Conservation (phyloP, 2,113 vertebrate species). For the Dromas ardeola region DNA sequence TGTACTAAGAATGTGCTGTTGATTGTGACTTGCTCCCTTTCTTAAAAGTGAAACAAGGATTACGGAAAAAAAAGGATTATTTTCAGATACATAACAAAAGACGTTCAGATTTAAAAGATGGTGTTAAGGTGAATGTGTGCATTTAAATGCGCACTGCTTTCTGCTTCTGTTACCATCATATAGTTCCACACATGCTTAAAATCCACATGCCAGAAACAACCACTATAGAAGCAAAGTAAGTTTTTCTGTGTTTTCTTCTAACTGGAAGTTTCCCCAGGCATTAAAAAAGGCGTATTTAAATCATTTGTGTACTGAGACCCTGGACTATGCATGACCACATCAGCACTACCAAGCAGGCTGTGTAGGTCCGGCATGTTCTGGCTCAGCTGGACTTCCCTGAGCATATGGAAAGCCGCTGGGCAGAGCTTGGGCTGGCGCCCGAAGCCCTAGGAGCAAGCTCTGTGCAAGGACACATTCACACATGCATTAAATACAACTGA, state of each 20-base stretch:
- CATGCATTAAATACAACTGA: background rate
- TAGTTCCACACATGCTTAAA: background rate
- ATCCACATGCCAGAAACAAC: background rate
- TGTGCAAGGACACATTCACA: background rate
- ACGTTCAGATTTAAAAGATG: background rate
- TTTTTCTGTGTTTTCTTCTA: background rate
- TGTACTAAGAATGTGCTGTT: rapidly evolving
- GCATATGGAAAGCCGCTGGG: background rate
- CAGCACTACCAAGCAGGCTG: background rate
- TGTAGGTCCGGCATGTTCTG: background rate
- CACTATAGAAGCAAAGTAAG: background rate
- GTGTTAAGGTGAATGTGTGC: background rate
- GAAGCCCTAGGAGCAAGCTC: background rate
- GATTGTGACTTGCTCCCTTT: background rate
- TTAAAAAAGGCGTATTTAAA: background rate
- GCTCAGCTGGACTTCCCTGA: background rate
- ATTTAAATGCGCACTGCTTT: background rate
- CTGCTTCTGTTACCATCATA: background rate
- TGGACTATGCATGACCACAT: rapidly evolving
- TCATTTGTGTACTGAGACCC: background rate
- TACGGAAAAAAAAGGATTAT: too few species aligned
- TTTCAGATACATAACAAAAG: background rate
- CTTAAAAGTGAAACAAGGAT: background rate
- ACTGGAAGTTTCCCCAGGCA: background rate
- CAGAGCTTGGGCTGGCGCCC: rapidly evolving